Evolutionary conservation across 2,113 vertebrate species (phyloP).

Genomic region (Neoarius graeffei): DNA sequence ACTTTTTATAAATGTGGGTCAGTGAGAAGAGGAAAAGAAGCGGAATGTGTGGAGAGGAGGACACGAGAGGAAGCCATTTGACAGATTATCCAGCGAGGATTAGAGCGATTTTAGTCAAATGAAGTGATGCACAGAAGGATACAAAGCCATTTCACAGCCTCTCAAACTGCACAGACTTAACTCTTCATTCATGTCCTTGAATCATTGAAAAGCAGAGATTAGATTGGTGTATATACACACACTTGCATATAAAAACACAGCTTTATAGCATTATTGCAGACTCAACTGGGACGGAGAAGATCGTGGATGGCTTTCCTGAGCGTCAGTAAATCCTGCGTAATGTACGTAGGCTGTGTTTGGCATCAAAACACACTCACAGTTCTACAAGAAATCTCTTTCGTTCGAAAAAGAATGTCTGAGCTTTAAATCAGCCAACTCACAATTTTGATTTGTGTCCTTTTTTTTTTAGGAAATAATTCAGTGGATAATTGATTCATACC

Average conservation of each 20-base stretch:
- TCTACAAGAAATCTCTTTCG: constrained; percentile 12
- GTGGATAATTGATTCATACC: background rate
- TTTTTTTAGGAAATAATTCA: background rate
- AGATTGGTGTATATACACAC: background rate
- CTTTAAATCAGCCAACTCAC: background rate
- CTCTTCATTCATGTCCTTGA: background rate
- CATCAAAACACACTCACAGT: constrained; percentile 20
- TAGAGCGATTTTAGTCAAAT: constrained; percentile 59
- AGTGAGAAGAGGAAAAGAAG: constrained; percentile 27
- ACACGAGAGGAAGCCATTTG: constrained; percentile 52
- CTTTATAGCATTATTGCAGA: background rate
- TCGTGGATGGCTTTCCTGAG: constrained; percentile 1
- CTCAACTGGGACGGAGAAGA: background rate
- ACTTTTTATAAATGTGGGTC: constrained; percentile 22
- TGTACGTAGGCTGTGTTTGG: constrained; percentile 19
- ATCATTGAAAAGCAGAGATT: background rate
- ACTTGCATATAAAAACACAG: background rate
- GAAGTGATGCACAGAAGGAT: constrained; percentile 50
- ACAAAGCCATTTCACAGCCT: constrained; percentile 20
- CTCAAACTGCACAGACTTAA: constrained; percentile 25
- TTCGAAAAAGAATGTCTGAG: constrained; percentile 42
- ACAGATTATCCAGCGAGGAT: constrained; percentile 59
- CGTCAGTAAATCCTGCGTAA: constrained; percentile 15
- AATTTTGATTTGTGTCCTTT: background rate
- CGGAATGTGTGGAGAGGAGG: constrained; percentile 31